Percentiles rank a stretch among this genome's conserved stretches.
phyloP scores from a whole-genome alignment of 2,888 invertebrate genomes.

The Hirtodrosophila alboralis region DNA sequence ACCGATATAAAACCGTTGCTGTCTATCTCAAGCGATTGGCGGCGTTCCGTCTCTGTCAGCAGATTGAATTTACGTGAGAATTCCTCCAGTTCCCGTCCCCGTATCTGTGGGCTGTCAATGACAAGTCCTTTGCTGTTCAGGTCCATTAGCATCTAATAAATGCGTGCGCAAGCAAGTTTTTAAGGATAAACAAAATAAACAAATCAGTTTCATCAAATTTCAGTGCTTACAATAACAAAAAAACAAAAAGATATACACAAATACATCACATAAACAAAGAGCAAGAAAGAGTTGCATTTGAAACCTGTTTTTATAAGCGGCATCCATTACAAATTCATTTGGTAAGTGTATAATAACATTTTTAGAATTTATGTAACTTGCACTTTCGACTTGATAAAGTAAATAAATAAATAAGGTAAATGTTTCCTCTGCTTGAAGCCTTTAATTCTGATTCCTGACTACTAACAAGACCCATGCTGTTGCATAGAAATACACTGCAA shows the following conservation, averaged over 20 bases:
- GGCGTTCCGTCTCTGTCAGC: conserved; percentile 90
- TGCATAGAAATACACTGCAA: too few relatives aligned
- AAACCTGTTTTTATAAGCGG: conserved; percentile 50
- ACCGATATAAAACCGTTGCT: conserved; percentile 92
- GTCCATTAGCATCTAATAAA: conserved; percentile 95
- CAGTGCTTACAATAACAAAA: background rate
- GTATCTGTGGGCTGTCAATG: conserved; percentile 91
- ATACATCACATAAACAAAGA: conserved; percentile 14
- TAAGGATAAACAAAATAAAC: conserved; percentile 9
- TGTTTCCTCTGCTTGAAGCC: too few relatives aligned
- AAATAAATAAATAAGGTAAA: too few relatives aligned
- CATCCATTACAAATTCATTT: too few relatives aligned
- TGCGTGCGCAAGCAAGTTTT: conserved; percentile 6
- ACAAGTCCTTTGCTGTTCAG: conserved; percentile 93
- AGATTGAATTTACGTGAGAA: conserved; percentile 92
- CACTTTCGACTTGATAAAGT: too few relatives aligned
- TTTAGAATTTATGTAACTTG: too few relatives aligned
- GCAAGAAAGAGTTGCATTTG: conserved; percentile 57
- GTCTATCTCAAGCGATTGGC: conserved; percentile 92
- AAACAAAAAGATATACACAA: background rate
- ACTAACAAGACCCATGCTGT: too few relatives aligned
- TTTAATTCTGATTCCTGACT: too few relatives aligned
- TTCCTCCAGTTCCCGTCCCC: conserved; percentile 93
- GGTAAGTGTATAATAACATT: too few relatives aligned
- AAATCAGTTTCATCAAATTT: conserved; percentile 13